Percentiles rank a stretch among this genome's conserved stretches.
Evolutionary conservation across 1,140 invertebrate genomes (phyloP).

Genomic region (Ceratitis capitata): DNA sequence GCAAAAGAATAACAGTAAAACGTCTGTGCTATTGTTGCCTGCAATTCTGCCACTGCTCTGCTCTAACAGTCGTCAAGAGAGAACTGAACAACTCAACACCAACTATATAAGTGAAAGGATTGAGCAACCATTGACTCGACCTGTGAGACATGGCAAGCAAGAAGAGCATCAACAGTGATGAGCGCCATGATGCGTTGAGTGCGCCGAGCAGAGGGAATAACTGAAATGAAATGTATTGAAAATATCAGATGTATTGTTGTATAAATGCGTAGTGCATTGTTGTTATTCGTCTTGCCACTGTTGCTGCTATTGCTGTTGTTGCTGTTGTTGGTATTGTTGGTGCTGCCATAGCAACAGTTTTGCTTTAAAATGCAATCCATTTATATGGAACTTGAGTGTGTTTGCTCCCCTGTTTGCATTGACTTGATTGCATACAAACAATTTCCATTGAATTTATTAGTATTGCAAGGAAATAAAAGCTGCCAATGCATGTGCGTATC

Average conservation of each 20-base stretch:
- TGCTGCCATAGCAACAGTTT: not conserved
- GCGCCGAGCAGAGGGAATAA: not conserved
- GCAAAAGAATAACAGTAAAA: not conserved
- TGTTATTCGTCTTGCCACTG: too few relatives aligned
- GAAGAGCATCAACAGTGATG: not conserved
- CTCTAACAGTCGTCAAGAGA: not conserved
- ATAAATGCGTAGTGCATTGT: not conserved
- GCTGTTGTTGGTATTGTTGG: too few relatives aligned
- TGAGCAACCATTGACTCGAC: not conserved
- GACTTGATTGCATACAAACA: not conserved
- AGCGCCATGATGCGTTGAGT: not conserved
- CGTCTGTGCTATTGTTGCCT: not conserved
- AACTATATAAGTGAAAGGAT: not conserved
- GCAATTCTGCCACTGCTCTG: not conserved
- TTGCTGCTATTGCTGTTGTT: too few relatives aligned
- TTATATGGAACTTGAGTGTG: not conserved
- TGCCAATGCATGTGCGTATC: not conserved
- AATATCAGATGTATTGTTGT: not conserved
- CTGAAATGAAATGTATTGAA: slow-evolving; percentile 6
- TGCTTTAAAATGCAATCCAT: not conserved
- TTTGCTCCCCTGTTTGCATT: not conserved
- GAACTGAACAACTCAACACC: not conserved
- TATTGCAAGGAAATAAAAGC: slow-evolving; percentile 14
- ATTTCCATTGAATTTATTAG: slow-evolving; percentile 3
- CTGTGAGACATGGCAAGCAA: not conserved